Conservation (phyloP, 2,113 vertebrate species). For the Cebus imitator region DNA sequence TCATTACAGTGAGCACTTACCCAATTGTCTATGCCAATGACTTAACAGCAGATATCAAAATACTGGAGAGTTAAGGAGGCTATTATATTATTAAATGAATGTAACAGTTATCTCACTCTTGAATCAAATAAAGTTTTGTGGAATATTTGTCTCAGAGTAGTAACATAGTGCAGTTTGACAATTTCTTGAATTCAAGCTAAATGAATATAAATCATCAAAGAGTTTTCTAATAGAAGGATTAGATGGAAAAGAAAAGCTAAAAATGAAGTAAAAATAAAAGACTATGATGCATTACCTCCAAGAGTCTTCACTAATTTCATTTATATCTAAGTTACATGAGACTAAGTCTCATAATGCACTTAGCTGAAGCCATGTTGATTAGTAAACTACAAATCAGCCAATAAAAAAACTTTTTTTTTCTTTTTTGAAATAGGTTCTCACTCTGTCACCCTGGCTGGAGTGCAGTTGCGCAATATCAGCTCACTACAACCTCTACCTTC, state of each 20-base stretch:
- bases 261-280: constrained; percentile 10
- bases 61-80: not conserved
- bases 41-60: not conserved
- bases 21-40: not conserved
- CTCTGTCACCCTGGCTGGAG: too few species aligned
- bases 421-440: not conserved
- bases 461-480: too few species aligned
- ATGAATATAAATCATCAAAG: not conserved
- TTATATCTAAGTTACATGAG: not conserved
- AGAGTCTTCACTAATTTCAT: not conserved
- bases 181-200: not conserved
- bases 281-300: not conserved
- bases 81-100: not conserved
- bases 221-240: constrained; percentile 8
- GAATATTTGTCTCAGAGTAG: not conserved
- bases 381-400: not conserved
- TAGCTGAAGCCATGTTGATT: not conserved
- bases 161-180: not conserved
- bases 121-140: not conserved
- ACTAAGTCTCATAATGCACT: not conserved
- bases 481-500: too few species aligned
- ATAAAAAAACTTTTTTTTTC: not conserved
- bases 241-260: constrained; percentile 12
- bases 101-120: not conserved
- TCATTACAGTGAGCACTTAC: not conserved